phyloP scores from a whole-genome alignment of 2,888 invertebrate genomes.

The Drosophila macrospina region DNA sequence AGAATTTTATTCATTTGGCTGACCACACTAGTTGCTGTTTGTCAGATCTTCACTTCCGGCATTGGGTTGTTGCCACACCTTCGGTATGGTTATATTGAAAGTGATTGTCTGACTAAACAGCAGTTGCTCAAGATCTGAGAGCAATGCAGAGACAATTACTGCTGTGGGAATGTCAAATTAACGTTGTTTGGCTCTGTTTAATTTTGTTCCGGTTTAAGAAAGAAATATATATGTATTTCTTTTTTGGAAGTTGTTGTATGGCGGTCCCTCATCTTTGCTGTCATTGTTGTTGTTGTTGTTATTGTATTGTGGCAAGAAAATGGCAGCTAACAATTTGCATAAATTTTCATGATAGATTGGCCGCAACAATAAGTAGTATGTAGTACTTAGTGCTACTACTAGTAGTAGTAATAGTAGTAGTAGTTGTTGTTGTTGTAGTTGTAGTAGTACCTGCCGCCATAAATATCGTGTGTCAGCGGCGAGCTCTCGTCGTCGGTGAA shows the following conservation, averaged over 20 bases:
- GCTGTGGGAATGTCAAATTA: constrained; percentile 59
- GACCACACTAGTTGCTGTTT: background rate
- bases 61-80: constrained; percentile 53
- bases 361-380: background rate
- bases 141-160: constrained; percentile 25
- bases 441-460: constrained; percentile 92
- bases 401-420: too few relatives aligned
- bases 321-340: constrained; percentile 57
- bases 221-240: background rate
- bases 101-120: constrained; percentile 53
- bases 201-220: constrained; percentile 61
- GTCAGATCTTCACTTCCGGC: constrained; percentile 57
- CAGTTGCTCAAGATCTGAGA: constrained; percentile 37
- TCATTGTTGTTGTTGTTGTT: constrained; percentile 1
- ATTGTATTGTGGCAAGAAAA: constrained; percentile 21
- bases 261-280: constrained; percentile 18
- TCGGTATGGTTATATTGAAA: constrained; percentile 31
- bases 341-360: constrained; percentile 41
- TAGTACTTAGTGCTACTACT: too few relatives aligned
- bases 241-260: background rate
- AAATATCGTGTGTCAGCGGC: constrained; percentile 94
- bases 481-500: constrained; percentile 95
- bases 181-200: constrained; percentile 29
- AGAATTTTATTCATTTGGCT: background rate
- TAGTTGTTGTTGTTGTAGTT: background rate